Conservation (phyloP, 30 jellyfish, hydroid and myxozoan species). For the Pseudorhiza aurosa region DNA sequence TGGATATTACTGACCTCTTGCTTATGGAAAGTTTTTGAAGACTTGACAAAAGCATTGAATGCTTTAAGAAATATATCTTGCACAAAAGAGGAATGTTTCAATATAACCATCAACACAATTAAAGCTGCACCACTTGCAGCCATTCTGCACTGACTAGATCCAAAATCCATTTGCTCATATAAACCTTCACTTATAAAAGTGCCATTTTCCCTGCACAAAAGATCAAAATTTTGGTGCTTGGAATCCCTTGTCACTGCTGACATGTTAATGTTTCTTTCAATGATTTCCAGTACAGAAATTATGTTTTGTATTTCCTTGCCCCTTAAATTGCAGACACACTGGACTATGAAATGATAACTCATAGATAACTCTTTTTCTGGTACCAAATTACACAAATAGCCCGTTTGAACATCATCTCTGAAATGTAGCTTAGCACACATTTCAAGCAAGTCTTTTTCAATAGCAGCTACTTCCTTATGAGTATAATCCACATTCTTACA, state of each 20-base stretch:
- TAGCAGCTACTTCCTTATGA: not conserved
- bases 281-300: not conserved
- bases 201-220: not conserved
- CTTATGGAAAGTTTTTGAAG: not conserved
- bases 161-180: not conserved
- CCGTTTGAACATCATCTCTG: no score
- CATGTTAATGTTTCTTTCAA: not conserved
- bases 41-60: not conserved
- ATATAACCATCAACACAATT: not conserved
- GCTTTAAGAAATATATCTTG: constrained; percentile 2
- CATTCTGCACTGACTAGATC: not conserved
- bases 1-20: constrained; percentile 5
- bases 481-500: not conserved
- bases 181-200: not conserved
- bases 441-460: not conserved
- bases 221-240: constrained; percentile 2
- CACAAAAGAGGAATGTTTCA: not conserved
- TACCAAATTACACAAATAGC: no score
- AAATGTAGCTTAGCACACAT: no score
- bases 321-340: not conserved
- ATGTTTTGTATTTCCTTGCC: not conserved
- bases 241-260: no score
- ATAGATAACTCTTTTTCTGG: no score
- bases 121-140: not conserved
- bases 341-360: no score